A percentile compares a stretch with the other conserved stretches of the same genome.
These are phyloP conservation scores for Danaus chrysippus DNA, from an alignment of 2,888 invertebrate genomes.

Conservation along the genomic window DNA sequence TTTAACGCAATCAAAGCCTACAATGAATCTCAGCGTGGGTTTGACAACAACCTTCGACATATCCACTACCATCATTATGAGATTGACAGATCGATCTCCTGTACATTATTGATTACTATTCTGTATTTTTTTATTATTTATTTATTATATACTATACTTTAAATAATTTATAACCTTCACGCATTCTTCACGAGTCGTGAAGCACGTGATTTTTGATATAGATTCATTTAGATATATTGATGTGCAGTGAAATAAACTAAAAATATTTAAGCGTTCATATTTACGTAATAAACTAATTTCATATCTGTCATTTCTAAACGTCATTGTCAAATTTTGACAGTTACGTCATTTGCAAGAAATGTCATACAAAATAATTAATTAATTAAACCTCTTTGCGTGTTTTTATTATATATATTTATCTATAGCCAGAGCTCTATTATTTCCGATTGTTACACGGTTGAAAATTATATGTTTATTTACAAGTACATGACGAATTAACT, in stretches of 20 bases:
- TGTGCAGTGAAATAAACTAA: not conserved
- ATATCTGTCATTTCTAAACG: too few species aligned
- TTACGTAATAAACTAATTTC: too few species aligned
- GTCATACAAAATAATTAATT: too few species aligned
- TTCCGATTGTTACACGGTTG: not conserved
- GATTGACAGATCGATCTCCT: not conserved
- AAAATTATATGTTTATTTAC: not conserved
- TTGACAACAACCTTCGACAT: conserved; percentile 19
- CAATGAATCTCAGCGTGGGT: conserved; percentile 26
- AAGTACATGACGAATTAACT: not conserved
- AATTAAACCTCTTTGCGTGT: too few species aligned
- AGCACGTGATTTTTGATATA: not conserved
- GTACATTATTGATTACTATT: conserved; percentile 4
- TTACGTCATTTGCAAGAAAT: too few species aligned
- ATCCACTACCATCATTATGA: not conserved
- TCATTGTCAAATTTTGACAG: too few species aligned
- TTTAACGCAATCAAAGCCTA: conserved; percentile 22
- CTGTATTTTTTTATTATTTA: not conserved
- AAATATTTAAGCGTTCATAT: too few species aligned
- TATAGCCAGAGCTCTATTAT: not conserved
- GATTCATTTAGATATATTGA: not conserved
- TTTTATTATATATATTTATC: not conserved
- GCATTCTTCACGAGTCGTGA: too few species aligned
- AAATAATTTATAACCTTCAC: not conserved
- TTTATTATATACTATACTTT: not conserved